A percentile compares a stretch with the other conserved stretches of the same genome.
These are phyloP conservation scores for Hirtodrosophila confusa DNA, from an alignment of 2,888 invertebrate genomes.

Conservation along the genomic window DNA sequence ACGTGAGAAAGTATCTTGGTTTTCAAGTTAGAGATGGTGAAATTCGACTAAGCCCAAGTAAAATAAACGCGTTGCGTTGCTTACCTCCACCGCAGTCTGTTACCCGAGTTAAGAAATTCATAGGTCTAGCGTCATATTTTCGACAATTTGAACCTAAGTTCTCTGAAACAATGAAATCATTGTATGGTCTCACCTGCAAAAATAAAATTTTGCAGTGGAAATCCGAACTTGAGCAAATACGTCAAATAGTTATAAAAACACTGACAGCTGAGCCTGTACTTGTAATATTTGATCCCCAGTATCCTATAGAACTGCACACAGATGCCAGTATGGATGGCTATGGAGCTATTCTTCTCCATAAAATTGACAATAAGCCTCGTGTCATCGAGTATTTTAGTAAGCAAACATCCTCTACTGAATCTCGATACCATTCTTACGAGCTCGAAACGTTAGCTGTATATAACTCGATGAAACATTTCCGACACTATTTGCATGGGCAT, in stretches of 20 bases:
- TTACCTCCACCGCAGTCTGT: slow-evolving; percentile 1
- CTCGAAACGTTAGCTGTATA: too few species aligned
- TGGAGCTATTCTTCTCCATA: too few species aligned
- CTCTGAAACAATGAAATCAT: slow-evolving; percentile 7
- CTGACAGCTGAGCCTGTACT: slow-evolving; percentile 2
- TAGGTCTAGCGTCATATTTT: too few species aligned
- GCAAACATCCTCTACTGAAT: too few species aligned
- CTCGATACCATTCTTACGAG: too few species aligned
- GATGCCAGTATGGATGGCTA: too few species aligned
- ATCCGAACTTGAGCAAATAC: slow-evolving; percentile 2
- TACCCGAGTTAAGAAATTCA: slow-evolving; percentile 5
- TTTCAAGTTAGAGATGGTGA: slow-evolving; percentile 1
- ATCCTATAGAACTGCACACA: too few species aligned
- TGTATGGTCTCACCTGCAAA: slow-evolving; percentile 5
- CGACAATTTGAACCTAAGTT: slow-evolving; percentile 7
- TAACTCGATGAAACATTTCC: too few species aligned
- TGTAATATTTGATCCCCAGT: too few species aligned
- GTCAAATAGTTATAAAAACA: neutral
- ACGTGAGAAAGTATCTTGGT: slow-evolving; percentile 8
- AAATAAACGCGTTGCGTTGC: neutral
- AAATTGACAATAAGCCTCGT: too few species aligned
- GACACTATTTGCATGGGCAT: slow-evolving; percentile 23
- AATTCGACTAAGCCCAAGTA: too few species aligned
- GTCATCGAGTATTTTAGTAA: neutral
- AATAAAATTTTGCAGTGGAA: slow-evolving; percentile 12